Base-by-base conservation (phyloP, 2,113 vertebrate genomes). In the Sorex araneus region DNA sequence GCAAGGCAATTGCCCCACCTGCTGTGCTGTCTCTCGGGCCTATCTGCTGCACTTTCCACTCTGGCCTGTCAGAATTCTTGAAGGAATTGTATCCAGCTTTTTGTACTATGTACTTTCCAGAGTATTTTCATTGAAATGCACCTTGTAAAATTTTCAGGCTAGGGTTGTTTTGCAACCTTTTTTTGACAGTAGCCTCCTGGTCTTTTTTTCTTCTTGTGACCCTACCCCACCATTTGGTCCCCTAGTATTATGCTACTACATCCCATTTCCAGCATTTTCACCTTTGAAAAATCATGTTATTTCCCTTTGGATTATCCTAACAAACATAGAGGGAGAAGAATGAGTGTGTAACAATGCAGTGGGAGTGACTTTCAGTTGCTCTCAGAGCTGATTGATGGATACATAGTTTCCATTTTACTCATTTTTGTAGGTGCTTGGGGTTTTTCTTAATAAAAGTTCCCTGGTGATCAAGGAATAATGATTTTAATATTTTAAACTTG, bases 401-500 rank as follows among this genome's bases (percentile, higher is more conserved):
- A 71, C 63, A 25, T 78, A 47, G 34, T 3, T 81, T 91, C 94
- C 64, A 57, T 64, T 67, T 8, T 93, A 43, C 76, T 87, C 40
- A 66, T 13, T 90, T 93, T 82, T 78, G 28, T 89, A 80, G 78
- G 84, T 78, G 4, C 86, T 88, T 66, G 63, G 70, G 34, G 18
- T 50, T 95, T 88, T 81, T 88, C 64, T 43, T 85, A 71, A 83
- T 69, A 82, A 87, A 88, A 74, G 3, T 88, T 28, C 18, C 73
- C 71, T 94, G 2, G 25, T 40, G 25, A 27, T 91, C 66, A 90
- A 73, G 21, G 32, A 93, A 79, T 82, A 28, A 74, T 74, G 50
- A 54, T 23, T 74, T 92, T 92, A 16, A 27, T 84, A 71, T 94
- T 89, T 92, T 94, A 40, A 40, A 40, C 40, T 40, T 40, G n/a